phyloP scores from a whole-genome alignment of 1,140 invertebrate genomes.

The Leptopilina clavipes region DNA sequence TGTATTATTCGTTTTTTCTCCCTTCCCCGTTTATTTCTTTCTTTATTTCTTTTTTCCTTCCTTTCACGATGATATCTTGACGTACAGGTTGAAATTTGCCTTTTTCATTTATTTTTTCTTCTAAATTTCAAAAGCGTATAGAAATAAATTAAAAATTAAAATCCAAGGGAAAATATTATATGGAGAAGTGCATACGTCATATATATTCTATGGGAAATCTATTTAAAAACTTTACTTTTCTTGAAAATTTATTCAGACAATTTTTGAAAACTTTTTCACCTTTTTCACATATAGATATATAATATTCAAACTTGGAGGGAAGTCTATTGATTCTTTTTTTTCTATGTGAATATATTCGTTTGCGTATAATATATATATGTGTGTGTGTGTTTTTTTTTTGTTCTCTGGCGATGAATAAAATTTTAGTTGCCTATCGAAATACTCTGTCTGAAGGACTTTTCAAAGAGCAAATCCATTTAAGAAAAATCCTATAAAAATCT shows the following conservation, averaged over 20 bases:
- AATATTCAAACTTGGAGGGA: not conserved
- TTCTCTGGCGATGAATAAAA: constrained; percentile 2
- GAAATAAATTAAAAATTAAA: too few species aligned
- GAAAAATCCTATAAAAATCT: not conserved
- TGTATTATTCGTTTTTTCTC: not conserved
- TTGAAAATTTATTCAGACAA: too few species aligned
- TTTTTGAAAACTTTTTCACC: not conserved
- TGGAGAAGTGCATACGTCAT: not conserved
- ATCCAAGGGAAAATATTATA: not conserved
- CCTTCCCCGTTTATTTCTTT: not conserved
- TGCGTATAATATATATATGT: too few species aligned
- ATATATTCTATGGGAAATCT: too few species aligned
- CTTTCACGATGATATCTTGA: too few species aligned
- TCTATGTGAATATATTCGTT: too few species aligned
- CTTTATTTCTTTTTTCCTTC: not conserved
- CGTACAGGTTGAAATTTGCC: too few species aligned
- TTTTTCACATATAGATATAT: too few species aligned
- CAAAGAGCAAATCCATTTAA: not conserved
- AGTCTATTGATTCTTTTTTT: constrained; percentile 4
- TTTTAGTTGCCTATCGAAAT: not conserved
- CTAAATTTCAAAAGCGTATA: too few species aligned
- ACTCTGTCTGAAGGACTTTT: not conserved
- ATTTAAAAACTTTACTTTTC: not conserved
- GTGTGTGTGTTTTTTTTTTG: not conserved
- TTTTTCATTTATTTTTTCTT: too few species aligned